Base-by-base conservation (phyloP, 1,140 invertebrate species). In the Oryzaephilus surinamensis region DNA sequence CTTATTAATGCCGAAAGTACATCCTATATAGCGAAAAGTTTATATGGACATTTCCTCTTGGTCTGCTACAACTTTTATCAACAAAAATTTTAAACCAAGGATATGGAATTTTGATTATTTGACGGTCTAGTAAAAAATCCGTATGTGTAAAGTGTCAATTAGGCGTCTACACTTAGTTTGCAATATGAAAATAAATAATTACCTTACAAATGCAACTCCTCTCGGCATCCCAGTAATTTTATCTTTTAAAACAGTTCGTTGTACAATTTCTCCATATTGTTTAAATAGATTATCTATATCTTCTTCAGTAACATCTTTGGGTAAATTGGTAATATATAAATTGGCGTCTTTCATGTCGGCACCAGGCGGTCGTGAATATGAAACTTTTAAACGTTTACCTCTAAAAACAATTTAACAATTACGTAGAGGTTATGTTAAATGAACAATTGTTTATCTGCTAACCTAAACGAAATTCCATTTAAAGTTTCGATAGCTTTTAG, bases 301-400 rank as follows among this genome's bases (percentile, higher is more conserved):
- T 31, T 80, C 73, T 51, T 91, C 83, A 13, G 79, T 84, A 29
- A 85, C 77, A 50, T 81, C 79, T 57, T 84, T 80, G 20, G 91
- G 91, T 43, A 97, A 69, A 70, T 93, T 93, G 38, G 87, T 84
- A 33, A 97, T 79, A 66, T 95, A 97, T 20, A 96, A 69, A 68
- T 97, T 97, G 8, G 91, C 92, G 61, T 92, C 88, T 63, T 95
- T 96, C 45, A 92, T 91, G 38, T 88, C 83, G 44, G 95, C 89
- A 11, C 87, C 84, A 26, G 85, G 84, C 3, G 89, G 90, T 47
- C 91, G 68, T 11, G 91, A 89, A 65, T 86, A 92, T 13, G 91
- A 93, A 16, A 95, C 91, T 70, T 84, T 69, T 33, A 74, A 65
- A 38, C 65, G 60, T 50, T 73, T 73, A 43, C 61, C 60, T 23